These are phyloP conservation scores for Lutraria rhynchaena DNA, from an alignment of 1,140 invertebrate species.

Conservation along the genomic window DNA sequence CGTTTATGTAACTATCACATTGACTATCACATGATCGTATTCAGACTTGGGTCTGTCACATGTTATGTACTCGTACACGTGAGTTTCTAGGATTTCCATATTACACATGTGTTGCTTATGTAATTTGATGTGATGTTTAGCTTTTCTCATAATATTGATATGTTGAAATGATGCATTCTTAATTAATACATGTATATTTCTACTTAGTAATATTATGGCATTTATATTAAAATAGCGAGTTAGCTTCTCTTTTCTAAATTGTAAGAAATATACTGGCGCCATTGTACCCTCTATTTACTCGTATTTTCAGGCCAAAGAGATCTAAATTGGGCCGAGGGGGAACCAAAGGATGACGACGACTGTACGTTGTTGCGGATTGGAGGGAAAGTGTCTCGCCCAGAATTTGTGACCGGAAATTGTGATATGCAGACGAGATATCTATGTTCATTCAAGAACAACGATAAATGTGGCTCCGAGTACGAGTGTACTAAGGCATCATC, in stretches of 20 bases:
- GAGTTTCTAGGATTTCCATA: neutral
- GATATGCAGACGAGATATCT: constrained; percentile 39
- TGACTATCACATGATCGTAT: too few relatives aligned
- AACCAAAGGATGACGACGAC: constrained; percentile 28
- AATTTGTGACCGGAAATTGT: constrained; percentile 31
- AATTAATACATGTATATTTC: neutral
- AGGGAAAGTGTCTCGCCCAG: neutral
- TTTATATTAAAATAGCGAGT: neutral
- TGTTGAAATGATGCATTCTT: neutral
- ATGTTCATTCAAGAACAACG: constrained; percentile 28
- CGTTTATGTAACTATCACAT: too few relatives aligned
- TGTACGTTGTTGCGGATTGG: constrained; percentile 24
- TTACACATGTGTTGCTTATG: neutral
- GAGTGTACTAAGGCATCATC: constrained; percentile 42
- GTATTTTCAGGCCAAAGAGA: constrained; percentile 7
- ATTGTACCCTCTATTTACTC: neutral
- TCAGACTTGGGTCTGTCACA: too few relatives aligned
- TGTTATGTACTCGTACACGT: too few relatives aligned
- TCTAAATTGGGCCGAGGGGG: constrained; percentile 33
- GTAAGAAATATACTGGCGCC: neutral
- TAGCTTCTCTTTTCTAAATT: neutral
- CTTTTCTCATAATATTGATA: neutral
- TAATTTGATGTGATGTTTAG: neutral
- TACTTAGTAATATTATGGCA: too few relatives aligned
- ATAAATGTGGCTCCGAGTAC: constrained; percentile 28